Base-by-base conservation (phyloP, 2,888 invertebrate genomes). In the Podotricha telesiphe region DNA sequence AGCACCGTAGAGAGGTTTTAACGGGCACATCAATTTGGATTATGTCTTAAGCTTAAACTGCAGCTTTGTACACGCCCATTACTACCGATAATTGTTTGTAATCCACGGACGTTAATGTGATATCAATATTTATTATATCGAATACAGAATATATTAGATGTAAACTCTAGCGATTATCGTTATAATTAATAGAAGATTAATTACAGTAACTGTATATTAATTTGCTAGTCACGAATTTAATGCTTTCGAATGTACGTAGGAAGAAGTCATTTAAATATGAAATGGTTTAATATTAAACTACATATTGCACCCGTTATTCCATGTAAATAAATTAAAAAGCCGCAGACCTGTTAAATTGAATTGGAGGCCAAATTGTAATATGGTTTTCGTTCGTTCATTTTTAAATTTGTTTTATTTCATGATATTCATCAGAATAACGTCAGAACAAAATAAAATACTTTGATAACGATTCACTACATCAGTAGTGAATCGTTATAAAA, bases 11-110 rank as follows among this genome's bases (percentile, higher is more conserved):
- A 86, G 87, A 86, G 83, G 80, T 80, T 85, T 81, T 88, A 87
- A 87, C 88, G 85, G 85, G 73, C 66, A 82, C 84, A 88, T 88
- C 86, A 86, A 88, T 89, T 86, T 81, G 81, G 81, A 89, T 89
- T 82, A 82, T 65, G 71, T 69, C 71, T 69, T 72, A 68, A 71
- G 69, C 62, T 62, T 47, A 50, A 62, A 37, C 62, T 62, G 19
- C 48, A 72, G 73, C 72, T 71, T 73, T 73, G 72, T 76, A 74
- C 71, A 67, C 61, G 72, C 73, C 79, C 80, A 83, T 86, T 83
- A 83, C 73, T 75, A 72, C 74, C 83, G 85, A 85, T 87, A 86
- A 88, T 85, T 84, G 85, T 85, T 82, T 82, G 80, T 83, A 82
- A 84, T 83, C 82, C 76, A 76, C 80, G 76, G 80, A 84, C 80